These are phyloP conservation scores for Zosterops lateralis DNA, from an alignment of 2,113 vertebrate genomes.

Conservation along the genomic window DNA sequence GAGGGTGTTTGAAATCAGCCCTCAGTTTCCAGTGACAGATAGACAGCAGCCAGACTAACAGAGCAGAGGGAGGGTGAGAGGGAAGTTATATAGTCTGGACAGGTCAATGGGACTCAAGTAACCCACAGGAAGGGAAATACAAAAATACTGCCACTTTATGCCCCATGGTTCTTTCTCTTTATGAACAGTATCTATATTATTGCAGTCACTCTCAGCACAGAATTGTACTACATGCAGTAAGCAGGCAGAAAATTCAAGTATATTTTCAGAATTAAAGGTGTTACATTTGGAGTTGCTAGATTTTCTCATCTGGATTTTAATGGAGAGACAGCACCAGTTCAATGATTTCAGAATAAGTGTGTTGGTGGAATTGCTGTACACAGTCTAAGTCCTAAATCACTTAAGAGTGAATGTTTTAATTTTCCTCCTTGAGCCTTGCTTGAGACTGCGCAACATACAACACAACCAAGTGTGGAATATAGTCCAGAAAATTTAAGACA, in stretches of 20 bases:
- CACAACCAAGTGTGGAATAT: not conserved
- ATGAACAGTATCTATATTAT: not conserved
- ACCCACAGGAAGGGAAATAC: not conserved
- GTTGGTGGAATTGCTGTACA: not conserved
- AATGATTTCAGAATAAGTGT: not conserved
- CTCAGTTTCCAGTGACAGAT: not conserved
- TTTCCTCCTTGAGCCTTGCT: not conserved
- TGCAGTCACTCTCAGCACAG: not conserved
- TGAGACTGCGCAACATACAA: not conserved
- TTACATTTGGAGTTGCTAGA: not conserved
- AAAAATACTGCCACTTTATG: not conserved
- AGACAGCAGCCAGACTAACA: not conserved
- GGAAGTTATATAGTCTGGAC: not conserved
- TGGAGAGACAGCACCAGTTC: not conserved
- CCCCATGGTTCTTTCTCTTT: not conserved
- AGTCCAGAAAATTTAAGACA: not conserved
- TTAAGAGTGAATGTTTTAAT: not conserved
- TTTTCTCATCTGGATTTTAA: not conserved
- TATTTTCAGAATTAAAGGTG: not conserved
- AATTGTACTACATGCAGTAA: not conserved
- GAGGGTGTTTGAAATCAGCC: not conserved
- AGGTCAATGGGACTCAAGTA: not conserved
- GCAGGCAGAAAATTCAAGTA: not conserved
- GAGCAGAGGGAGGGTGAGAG: not conserved
- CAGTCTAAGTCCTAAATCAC: not conserved